Evolutionary conservation across 2,888 invertebrate genomes (phyloP).

Genomic region (Crematogaster levior): DNA sequence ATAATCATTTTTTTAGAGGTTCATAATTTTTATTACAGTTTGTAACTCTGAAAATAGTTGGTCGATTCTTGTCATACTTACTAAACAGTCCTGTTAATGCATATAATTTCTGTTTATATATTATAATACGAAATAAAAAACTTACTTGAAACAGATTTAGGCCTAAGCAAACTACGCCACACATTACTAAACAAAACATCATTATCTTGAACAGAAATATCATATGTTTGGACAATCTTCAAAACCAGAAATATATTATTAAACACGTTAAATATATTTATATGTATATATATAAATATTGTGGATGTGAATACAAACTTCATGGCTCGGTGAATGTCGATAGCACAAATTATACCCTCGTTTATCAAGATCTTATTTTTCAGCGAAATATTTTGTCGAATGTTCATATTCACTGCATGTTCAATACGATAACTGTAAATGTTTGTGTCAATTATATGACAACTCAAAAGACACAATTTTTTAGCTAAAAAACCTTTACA

Average conservation of each 20-base stretch:
- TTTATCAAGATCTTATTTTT: neutral
- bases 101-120: neutral
- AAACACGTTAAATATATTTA: neutral
- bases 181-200: neutral
- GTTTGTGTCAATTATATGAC: neutral
- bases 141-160: neutral
- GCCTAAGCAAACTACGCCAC: neutral
- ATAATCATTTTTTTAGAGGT: neutral
- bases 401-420: neutral
- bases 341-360: neutral
- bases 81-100: neutral
- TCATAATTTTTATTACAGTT: too few species aligned
- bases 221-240: neutral
- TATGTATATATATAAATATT: neutral
- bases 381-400: neutral
- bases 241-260: neutral
- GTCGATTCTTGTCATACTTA: too few species aligned
- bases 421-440: conserved; percentile 22
- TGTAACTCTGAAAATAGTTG: too few species aligned
- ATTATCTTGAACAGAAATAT: neutral
- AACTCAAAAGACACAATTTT: neutral
- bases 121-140: neutral
- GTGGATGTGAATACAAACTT: neutral
- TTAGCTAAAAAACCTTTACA: neutral
- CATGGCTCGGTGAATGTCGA: conserved; percentile 25